Percentiles rank a stretch among this genome's conserved stretches.
phyloP scores from a whole-genome alignment of 2,797 vertebrate genomes.

The Odontamblyopus lacepedii region DNA sequence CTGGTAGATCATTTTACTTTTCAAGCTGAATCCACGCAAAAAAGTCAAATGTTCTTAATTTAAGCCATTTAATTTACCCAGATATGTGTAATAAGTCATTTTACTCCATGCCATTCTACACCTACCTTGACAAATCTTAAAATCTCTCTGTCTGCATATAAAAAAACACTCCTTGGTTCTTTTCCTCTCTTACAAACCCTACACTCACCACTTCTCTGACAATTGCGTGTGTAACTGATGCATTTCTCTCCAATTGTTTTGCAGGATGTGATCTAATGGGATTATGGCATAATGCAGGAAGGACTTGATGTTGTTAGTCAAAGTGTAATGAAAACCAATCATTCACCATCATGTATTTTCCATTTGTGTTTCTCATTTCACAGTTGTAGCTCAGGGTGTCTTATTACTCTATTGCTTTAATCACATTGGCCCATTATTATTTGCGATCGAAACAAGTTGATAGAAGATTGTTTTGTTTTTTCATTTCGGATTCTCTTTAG shows the following conservation, averaged over 20 bases:
- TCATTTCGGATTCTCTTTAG: background rate
- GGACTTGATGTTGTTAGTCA: slow-evolving; percentile 11
- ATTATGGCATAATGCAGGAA: slow-evolving; percentile 13
- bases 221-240: slow-evolving; percentile 4
- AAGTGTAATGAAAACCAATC: slow-evolving; percentile 4
- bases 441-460: background rate
- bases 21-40: too few relatives aligned
- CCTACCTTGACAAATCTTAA: too few relatives aligned
- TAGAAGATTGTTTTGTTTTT: background rate
- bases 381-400: background rate
- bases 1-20: too few relatives aligned
- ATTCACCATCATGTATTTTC: background rate
- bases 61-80: too few relatives aligned
- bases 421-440: slow-evolving; percentile 4
- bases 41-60: too few relatives aligned
- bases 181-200: too few relatives aligned
- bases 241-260: slow-evolving; percentile 17
- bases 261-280: slow-evolving; percentile 20
- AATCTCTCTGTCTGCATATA: too few relatives aligned
- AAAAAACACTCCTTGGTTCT: too few relatives aligned
- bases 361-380: slow-evolving; percentile 5
- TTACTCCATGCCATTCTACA: too few relatives aligned
- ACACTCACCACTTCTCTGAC: background rate
- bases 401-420: slow-evolving; percentile 4
- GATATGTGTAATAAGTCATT: too few relatives aligned